These are phyloP conservation scores for Pangasius sanitwongsei DNA, from an alignment of 2,797 vertebrate genomes.

Conservation along the genomic window DNA sequence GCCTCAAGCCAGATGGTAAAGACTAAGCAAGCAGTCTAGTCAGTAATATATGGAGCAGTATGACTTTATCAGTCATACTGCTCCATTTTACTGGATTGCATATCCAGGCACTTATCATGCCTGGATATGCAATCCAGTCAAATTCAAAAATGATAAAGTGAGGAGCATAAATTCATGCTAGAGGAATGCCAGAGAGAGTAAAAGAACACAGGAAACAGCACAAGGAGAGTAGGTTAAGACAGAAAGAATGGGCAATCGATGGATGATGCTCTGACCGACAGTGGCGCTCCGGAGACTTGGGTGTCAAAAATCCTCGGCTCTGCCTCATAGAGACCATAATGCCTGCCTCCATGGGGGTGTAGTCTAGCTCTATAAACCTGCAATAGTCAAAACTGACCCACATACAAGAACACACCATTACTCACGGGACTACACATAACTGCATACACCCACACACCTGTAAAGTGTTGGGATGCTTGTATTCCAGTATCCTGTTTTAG, in stretches of 20 bases:
- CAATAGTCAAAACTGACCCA: slow-evolving; percentile 84
- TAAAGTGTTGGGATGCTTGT: no score
- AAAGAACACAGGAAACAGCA: slow-evolving; percentile 27
- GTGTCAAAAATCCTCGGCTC: slow-evolving; percentile 75
- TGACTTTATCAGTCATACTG: not conserved
- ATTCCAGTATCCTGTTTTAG: not conserved
- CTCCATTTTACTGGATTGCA: no score
- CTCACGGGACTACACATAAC: slow-evolving; percentile 14
- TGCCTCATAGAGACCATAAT: slow-evolving; percentile 84
- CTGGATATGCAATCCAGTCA: slow-evolving; percentile 19
- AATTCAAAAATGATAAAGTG: not conserved
- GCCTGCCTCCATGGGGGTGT: slow-evolving; percentile 81
- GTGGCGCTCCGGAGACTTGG: slow-evolving; percentile 76
- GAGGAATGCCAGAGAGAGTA: slow-evolving; percentile 41
- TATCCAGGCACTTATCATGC: not conserved
- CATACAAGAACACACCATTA: slow-evolving; percentile 67
- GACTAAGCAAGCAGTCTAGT: slow-evolving; percentile 8
- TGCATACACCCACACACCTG: not conserved
- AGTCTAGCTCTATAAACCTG: slow-evolving; percentile 85
- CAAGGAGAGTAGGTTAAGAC: slow-evolving; percentile 25
- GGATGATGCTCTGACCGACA: slow-evolving; percentile 70
- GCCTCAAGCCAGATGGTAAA: slow-evolving; percentile 8
- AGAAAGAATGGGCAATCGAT: slow-evolving; percentile 59
- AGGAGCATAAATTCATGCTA: slow-evolving; percentile 61
- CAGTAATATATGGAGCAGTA: slow-evolving; percentile 18